A percentile compares a stretch with the other conserved stretches of the same genome.
Conservation (phyloP, 2,797 vertebrate genomes). For the Danio choprae region DNA sequence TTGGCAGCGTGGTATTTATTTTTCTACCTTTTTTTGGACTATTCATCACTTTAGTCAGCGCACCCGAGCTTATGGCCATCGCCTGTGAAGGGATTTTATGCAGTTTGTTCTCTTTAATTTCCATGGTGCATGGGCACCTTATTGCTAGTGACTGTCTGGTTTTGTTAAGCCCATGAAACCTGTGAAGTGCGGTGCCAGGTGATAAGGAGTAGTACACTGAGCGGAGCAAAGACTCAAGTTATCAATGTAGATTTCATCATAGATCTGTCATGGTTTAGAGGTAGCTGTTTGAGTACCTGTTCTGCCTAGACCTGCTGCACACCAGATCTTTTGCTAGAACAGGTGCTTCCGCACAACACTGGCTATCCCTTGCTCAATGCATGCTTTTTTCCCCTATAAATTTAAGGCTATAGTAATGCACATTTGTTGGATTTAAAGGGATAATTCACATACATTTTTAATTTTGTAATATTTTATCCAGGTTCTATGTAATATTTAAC, state of each 20-base stretch:
- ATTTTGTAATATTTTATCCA: too few relatives aligned
- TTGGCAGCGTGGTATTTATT: constrained; percentile 59
- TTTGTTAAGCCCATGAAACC: constrained; percentile 55
- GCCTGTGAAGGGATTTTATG: constrained; percentile 66
- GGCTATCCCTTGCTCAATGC: not conserved
- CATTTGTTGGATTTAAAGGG: not conserved
- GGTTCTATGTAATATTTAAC: too few relatives aligned
- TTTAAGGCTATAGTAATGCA: not conserved
- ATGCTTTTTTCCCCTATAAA: not conserved
- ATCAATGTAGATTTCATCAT: constrained; percentile 62
- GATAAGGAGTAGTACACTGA: constrained; percentile 54
- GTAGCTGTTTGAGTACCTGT: constrained; percentile 35
- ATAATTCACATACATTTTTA: too few relatives aligned
- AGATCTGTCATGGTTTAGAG: constrained; percentile 52
- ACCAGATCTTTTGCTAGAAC: constrained; percentile 38
- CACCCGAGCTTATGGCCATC: constrained; percentile 56
- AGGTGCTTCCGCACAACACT: not conserved
- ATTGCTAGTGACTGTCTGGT: constrained; percentile 59
- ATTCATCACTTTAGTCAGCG: constrained; percentile 58
- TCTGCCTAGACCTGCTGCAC: constrained; percentile 23
- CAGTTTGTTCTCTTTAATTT: constrained; percentile 64
- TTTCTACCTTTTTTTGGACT: constrained; percentile 53
- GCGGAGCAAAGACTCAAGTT: constrained; percentile 51
- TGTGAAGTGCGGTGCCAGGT: constrained; percentile 54
- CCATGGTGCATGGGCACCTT: constrained; percentile 59